Evolutionary conservation across 2,888 invertebrate species (phyloP), one percentile per base, ranked within the genome.

Genomic region (Agelastica alni): DNA sequence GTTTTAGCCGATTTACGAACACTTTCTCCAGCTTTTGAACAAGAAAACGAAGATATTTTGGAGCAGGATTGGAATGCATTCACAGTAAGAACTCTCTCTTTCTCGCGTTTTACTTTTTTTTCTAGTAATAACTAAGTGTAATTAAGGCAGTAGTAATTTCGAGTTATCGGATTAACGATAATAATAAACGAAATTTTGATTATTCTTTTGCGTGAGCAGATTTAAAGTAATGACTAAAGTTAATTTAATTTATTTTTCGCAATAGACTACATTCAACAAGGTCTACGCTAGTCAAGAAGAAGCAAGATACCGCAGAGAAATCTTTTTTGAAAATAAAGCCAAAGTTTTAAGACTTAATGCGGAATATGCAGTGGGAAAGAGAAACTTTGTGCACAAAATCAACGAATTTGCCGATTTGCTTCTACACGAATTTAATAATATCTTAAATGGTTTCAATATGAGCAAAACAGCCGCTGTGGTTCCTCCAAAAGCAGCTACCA

Each of bases 11-110:
- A 26, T 26, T 26, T 6, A 2, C 37, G 12, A 9, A 10, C n/a
- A 20, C 17, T 12, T 7, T n/a, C 17, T 16, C 10, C 10, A 30
- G 10, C 31, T 30, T 30, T 18, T 1, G 17, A 9, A 43, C 49
- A 56, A n/a, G 42, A 49, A n/a, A 41, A 54, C 2, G 77, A 81
- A 59, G 85, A 89, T 62, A 79, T 90, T 51, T 77, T 89, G 43
- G 79, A 79, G 60, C 88, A 89, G 71, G 91, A 91, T 77, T 91
- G 89, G 89, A 77, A 77, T n/a, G 79, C 85, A 0, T 91, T 84
- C 71, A 91, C 89, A 85, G 90, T 90, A 80, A 75, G 34, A 12
- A n/a, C 36, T 6, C 9, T n/a, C n/a, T n/a, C n/a, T n/a, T n/a
- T n/a, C n/a, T n/a, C n/a, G n/a, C n/a, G n/a, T n/a, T n/a, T n/a